Evolutionary conservation across 2,797 vertebrate species (phyloP).

Genomic region (Cynopterus sphinx): DNA sequence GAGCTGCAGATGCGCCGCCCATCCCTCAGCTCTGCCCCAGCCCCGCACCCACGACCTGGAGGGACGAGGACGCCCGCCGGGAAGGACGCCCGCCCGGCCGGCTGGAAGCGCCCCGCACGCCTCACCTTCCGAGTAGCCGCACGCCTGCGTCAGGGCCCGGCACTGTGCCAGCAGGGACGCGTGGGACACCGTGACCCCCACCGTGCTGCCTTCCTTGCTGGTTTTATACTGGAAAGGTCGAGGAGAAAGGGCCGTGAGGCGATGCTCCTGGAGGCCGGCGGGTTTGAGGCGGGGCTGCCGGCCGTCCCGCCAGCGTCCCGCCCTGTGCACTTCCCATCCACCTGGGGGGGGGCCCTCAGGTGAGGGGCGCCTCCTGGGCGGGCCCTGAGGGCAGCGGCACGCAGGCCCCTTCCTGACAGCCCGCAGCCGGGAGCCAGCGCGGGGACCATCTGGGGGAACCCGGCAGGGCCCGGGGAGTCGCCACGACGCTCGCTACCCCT

Average conservation of each 20-base stretch:
- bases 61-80: no score
- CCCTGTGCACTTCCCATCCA: no score
- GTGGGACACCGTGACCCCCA: conserved; percentile 94
- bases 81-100: no score
- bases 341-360: background rate
- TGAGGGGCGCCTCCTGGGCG: background rate
- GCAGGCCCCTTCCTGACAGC: background rate
- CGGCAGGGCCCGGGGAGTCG: no score
- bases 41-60: no score
- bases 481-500: no score
- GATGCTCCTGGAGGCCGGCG: background rate
- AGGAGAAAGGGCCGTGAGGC: background rate
- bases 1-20: no score
- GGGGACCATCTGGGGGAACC: background rate
- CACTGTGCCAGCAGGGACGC: conserved; percentile 95
- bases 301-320: no score
- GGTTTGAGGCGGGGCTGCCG: background rate
- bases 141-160: conserved; percentile 93
- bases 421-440: background rate
- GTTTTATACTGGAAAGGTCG: conserved; percentile 92
- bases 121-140: conserved; percentile 95
- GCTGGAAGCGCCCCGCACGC: background rate
- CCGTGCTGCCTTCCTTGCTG: conserved; percentile 97
- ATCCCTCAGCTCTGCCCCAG: background rate
- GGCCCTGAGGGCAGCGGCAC: background rate